Base-by-base conservation (phyloP, 2,113 vertebrate genomes). In the Centrocercus urophasianus region DNA sequence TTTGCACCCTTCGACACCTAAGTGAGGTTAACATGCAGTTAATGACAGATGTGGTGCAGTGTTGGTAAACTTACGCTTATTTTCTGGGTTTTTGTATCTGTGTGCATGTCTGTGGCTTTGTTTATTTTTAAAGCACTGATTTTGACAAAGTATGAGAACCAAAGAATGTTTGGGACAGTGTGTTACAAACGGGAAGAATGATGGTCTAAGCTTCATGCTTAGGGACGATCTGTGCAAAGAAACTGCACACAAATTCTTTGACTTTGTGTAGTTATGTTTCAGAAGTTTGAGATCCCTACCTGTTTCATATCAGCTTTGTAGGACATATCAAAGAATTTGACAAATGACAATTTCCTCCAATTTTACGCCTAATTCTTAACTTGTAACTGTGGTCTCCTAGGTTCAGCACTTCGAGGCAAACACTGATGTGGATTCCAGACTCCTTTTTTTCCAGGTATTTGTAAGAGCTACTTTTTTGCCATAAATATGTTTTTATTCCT, bases 371-470 rank as follows among this genome's bases (percentile, higher is more conserved):
- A 27, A 83, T 70, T 87, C 48, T 77, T 88, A 61, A 40, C 54
- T 88, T 91, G 10, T 91, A 73, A 96, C 60, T 95, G 94, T 95
- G n/a, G 34, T 86, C 91, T 95, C 94, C 27, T 91, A 99, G 99
- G 92, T 99, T 99, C 97, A 99, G 99, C 98, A 99, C 99, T 83
- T 99, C 99, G 92, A 98, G 99, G 93, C 99, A 99, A 97, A 99
- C 99, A 63, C 98, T 99, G 36, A 99, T 98, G 98, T 99, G 99
- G 99, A 99, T 99, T 97, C 99, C 99, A 93, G 99, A 99, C 97
- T 99, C 99, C 15, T 99, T 99, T 98, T 99, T 99, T 98, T 99
- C 99, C 91, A 99, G 99, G 99, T 99, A 98, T 95, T 95, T 90
- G 13, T 83, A 34, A 56, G 3, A 83, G 14, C 50, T 0, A 65